These are phyloP conservation scores for Buceros bicornis DNA, from an alignment of 2,797 vertebrate genomes.

Conservation along the genomic window DNA sequence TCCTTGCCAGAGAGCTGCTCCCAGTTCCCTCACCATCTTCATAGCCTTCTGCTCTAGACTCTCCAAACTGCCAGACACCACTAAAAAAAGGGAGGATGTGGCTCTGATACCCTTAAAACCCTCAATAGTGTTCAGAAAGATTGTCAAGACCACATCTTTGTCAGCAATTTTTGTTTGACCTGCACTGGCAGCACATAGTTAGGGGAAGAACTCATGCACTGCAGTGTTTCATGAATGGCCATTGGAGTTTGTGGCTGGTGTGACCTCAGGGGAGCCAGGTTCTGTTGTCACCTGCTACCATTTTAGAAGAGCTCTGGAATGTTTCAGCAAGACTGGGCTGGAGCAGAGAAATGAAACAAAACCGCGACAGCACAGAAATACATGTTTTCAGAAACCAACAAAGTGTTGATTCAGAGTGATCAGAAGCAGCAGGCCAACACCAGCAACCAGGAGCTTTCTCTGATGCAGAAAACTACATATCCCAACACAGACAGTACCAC, in stretches of 20 bases:
- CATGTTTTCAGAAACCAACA: neutral
- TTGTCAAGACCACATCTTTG: neutral
- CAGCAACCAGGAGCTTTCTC: fast-evolving
- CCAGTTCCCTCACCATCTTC: no score
- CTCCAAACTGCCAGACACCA: neutral
- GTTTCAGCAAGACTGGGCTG: neutral
- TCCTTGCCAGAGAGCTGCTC: no score
- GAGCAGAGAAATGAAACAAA: neutral
- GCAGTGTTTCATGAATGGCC: neutral
- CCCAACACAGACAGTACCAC: neutral
- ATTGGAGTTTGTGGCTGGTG: neutral
- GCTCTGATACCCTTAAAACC: neutral
- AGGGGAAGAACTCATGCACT: neutral
- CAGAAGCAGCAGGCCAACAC: neutral
- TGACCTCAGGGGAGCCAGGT: neutral
- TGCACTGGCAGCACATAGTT: neutral
- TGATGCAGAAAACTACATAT: neutral
- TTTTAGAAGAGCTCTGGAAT: neutral
- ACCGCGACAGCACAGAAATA: neutral
- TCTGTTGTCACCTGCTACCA: neutral
- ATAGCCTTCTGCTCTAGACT: no score
- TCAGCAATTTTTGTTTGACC: neutral
- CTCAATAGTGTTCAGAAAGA: fast-evolving
- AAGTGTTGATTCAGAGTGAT: neutral
- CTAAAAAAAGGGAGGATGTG: neutral